A percentile compares a stretch with the other conserved stretches of the same genome.
Evolutionary conservation across 2,888 invertebrate genomes (phyloP).

Genomic region (Theretra japonica): DNA sequence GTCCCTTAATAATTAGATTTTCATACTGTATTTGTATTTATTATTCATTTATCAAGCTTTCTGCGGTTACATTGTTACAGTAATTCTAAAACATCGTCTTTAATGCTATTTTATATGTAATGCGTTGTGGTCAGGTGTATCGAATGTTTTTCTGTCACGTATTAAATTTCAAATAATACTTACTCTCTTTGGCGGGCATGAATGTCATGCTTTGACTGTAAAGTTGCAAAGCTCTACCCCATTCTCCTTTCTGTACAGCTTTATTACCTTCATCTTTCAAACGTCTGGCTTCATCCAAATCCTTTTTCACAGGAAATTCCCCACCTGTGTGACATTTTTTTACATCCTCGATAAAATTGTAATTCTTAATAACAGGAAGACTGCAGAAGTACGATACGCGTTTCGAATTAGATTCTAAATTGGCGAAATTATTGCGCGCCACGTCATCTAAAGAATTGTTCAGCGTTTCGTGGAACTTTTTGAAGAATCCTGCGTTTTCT

Average conservation of each 20-base stretch:
- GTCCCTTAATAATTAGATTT: background rate
- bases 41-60: background rate
- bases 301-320: slow-evolving; percentile 80
- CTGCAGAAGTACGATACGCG: slow-evolving; percentile 86
- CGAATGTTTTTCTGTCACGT: slow-evolving; percentile 33
- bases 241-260: slow-evolving; percentile 89
- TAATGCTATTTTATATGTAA: background rate
- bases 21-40: background rate
- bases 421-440: slow-evolving; percentile 86
- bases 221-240: slow-evolving; percentile 86
- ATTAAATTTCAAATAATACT: slow-evolving; percentile 50
- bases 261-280: slow-evolving; percentile 90
- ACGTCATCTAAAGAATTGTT: slow-evolving; percentile 82
- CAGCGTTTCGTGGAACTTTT: slow-evolving; percentile 86
- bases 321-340: slow-evolving; percentile 65
- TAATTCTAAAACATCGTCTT: background rate
- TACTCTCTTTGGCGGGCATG: slow-evolving; percentile 88
- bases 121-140: slow-evolving; percentile 4
- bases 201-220: slow-evolving; percentile 89
- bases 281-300: slow-evolving; percentile 84
- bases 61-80: slow-evolving; percentile 2
- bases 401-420: slow-evolving; percentile 86
- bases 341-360: slow-evolving; percentile 74
- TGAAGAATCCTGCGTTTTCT: slow-evolving; percentile 83
- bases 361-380: slow-evolving; percentile 79